A percentile compares a stretch with the other conserved stretches of the same genome.
phyloP scores from a whole-genome alignment of 2,888 invertebrate genomes.

The Caenorhabditis wallacei region DNA sequence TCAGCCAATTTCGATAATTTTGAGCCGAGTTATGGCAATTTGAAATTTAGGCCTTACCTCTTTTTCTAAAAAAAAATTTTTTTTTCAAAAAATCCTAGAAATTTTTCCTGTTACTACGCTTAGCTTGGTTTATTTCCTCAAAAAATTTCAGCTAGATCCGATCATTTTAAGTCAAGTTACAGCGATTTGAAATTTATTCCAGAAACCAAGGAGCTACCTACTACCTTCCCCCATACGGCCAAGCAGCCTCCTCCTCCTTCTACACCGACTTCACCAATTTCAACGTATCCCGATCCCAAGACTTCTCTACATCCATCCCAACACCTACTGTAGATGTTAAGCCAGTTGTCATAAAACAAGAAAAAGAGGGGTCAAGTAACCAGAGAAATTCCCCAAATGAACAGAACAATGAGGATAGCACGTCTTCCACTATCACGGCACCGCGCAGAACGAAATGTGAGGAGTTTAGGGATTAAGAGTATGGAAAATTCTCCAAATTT shows the following conservation, averaged over 20 bases:
- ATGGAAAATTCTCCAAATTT: constrained; percentile 17
- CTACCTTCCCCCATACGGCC: constrained; percentile 55
- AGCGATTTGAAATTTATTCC: too few relatives aligned
- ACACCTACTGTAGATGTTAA: constrained; percentile 32
- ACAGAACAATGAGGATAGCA: constrained; percentile 1
- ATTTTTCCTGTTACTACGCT: too few relatives aligned
- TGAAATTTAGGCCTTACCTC: too few relatives aligned
- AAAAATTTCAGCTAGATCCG: too few relatives aligned
- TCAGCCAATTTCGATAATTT: too few relatives aligned
- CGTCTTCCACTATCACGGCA: constrained; percentile 2
- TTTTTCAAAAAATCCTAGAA: too few relatives aligned
- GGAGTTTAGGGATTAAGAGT: background rate
- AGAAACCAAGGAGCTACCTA: constrained; percentile 49
- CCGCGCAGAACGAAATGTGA: constrained; percentile 70
- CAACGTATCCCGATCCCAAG: constrained; percentile 41
- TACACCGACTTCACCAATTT: constrained; percentile 53
- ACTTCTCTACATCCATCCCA: constrained; percentile 33
- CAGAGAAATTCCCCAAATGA: constrained; percentile 15
- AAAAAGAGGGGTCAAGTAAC: constrained; percentile 27
- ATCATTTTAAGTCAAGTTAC: too few relatives aligned
- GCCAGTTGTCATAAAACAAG: constrained; percentile 39
- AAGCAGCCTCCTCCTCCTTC: constrained; percentile 42
- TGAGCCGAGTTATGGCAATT: too few relatives aligned
- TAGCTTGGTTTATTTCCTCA: too few relatives aligned
- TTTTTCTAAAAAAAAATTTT: too few relatives aligned